Evolutionary conservation across 2,113 vertebrate genomes (phyloP).

Genomic region (Deroptyus accipitrinus): DNA sequence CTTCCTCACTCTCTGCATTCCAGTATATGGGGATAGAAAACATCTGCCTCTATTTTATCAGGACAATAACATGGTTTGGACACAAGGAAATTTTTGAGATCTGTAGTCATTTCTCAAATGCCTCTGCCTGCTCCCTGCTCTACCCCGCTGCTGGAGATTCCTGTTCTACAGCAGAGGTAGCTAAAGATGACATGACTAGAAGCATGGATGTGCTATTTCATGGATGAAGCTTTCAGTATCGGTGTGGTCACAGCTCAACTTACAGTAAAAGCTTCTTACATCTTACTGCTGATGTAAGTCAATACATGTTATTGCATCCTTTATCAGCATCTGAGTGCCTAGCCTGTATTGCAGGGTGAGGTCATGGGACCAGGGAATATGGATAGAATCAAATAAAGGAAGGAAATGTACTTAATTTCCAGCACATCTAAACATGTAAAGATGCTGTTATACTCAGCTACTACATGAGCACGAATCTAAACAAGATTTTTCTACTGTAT

Average conservation of each 20-base stretch:
- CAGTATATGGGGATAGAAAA: neutral
- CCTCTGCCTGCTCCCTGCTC: neutral
- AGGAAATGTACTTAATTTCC: neutral
- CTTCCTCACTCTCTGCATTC: neutral
- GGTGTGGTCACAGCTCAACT: neutral
- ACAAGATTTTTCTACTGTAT: neutral
- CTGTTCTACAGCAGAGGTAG: neutral
- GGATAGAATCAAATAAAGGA: neutral
- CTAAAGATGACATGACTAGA: neutral
- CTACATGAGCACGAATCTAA: neutral
- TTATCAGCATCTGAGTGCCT: neutral
- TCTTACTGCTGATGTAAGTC: neutral
- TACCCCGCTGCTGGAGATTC: neutral
- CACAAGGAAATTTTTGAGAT: neutral
- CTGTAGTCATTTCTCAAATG: rapidly evolving
- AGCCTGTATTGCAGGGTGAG: neutral
- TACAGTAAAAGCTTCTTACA: neutral
- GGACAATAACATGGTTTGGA: neutral
- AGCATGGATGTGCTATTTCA: neutral
- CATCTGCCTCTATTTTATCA: neutral
- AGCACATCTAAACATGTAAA: neutral
- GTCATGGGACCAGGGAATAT: neutral
- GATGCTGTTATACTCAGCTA: neutral
- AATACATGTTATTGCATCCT: neutral
- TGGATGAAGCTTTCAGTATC: neutral